Percentiles rank a stretch among this genome's conserved stretches.
phyloP scores from a whole-genome alignment of 53 echinoderm and acorn worm species.

The Crossaster papposus region DNA sequence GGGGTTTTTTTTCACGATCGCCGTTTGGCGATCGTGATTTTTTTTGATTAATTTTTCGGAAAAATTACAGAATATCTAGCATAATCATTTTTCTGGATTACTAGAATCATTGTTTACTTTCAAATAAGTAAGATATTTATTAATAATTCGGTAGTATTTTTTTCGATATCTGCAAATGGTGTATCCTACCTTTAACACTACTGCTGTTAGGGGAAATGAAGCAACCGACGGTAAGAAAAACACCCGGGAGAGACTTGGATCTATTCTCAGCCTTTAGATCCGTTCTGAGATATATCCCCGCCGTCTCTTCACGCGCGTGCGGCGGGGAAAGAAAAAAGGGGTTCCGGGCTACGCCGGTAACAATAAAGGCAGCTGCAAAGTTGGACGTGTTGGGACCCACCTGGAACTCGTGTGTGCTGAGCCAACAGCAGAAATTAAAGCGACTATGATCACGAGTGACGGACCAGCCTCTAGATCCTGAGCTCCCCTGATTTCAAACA shows the following conservation, averaged over 20 bases:
- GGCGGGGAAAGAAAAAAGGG: neutral
- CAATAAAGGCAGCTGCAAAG: slow-evolving; percentile 27
- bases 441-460: neutral
- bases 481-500: neutral
- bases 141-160: no score
- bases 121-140: no score
- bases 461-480: neutral
- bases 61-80: no score
- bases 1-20: no score
- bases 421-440: slow-evolving; percentile 8
- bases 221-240: slow-evolving; percentile 9
- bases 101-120: no score
- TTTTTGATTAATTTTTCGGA: no score
- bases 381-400: neutral
- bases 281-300: neutral
- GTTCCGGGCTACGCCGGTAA: neutral
- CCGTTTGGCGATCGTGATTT: no score
- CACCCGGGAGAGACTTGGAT: neutral
- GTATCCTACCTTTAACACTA: no score
- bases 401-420: slow-evolving; percentile 21
- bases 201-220: slow-evolving; percentile 29
- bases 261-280: neutral
- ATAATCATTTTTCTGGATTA: no score
- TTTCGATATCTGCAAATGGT: no score
- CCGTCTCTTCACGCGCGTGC: neutral